Conservation (phyloP, 2,797 vertebrate genomes). For the Hapalemur alaotrensis region DNA sequence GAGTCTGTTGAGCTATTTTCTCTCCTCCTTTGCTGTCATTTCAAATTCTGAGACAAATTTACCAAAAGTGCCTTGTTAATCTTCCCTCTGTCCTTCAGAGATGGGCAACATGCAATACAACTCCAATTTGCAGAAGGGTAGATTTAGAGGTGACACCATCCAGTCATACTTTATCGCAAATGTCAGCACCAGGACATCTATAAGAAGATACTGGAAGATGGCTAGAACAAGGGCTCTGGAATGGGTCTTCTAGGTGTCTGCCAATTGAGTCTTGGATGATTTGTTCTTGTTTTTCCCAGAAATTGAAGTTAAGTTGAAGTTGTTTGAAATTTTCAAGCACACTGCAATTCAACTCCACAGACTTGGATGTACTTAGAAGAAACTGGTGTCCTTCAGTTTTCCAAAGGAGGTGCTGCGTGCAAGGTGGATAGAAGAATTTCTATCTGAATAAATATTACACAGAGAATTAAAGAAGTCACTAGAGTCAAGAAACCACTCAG, state of each 20-base stretch:
- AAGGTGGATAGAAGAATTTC: background rate
- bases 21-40: background rate
- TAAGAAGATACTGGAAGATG: background rate
- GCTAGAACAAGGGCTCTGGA: background rate
- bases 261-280: background rate
- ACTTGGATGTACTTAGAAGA: background rate
- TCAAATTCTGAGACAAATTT: background rate
- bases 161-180: background rate
- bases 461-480: background rate
- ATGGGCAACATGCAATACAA: background rate
- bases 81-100: conserved; percentile 12
- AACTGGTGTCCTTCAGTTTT: background rate
- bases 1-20: background rate
- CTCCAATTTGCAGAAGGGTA: background rate
- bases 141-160: background rate
- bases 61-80: background rate
- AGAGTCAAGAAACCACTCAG: background rate
- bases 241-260: background rate
- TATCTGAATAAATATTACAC: background rate
- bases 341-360: background rate
- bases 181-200: background rate
- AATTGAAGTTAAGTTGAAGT: conserved; percentile 7
- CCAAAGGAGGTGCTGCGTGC: background rate
- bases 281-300: conserved; percentile 25
- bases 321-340: background rate